Base-by-base conservation (phyloP, 2,888 invertebrate genomes). In the Torymus aiolomorphi region DNA sequence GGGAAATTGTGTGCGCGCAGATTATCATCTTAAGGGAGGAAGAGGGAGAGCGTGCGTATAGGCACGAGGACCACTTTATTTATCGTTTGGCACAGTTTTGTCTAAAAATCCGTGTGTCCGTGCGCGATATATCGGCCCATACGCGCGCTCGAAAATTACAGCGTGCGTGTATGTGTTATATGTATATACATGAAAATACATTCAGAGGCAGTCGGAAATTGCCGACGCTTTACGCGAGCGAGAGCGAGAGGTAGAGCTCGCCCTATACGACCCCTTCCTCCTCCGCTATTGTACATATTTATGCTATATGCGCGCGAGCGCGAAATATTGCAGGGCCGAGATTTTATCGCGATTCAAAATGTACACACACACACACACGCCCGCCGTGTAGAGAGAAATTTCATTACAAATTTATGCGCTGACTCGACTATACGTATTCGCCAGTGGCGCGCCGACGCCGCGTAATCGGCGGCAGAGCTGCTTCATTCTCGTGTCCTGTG, bases 341-440 rank as follows among this genome's bases (percentile, higher is more conserved):
- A 78, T 78, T 78, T 78, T 78, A 78, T 72, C 78, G 66, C 20
- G 11, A 78, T 67, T 78, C 72, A 14, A 54, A 78, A 72, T 67
- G 66, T 72, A 76, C 18, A 51, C 61, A 49, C 62, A 65, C 66
- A 24, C 49, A 42, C 42, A 42, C 42, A 0, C 8, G 5, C 5
- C 3, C 31, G 5, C 42, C 42, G 8, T 42, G 42, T 8, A 8
- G 42, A 42, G 42, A 72, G 72, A 78, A 67, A 72, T 72, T 72
- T 67, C 54, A 72, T 78, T 78, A 72, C 72, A 66, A 78, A 78
- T 78, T 78, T 72, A 78, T 78, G 63, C 61, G 52, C 77, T n/a
- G 66, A 65, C 65, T 65, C 66, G 52, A 31, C 66, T 52, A 12
- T 31, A 13, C 63, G 14, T 16, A 42, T 2, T 20, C 42, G 42